Conservation (phyloP, 1,140 invertebrate species). For the Conus ventricosus region DNA sequence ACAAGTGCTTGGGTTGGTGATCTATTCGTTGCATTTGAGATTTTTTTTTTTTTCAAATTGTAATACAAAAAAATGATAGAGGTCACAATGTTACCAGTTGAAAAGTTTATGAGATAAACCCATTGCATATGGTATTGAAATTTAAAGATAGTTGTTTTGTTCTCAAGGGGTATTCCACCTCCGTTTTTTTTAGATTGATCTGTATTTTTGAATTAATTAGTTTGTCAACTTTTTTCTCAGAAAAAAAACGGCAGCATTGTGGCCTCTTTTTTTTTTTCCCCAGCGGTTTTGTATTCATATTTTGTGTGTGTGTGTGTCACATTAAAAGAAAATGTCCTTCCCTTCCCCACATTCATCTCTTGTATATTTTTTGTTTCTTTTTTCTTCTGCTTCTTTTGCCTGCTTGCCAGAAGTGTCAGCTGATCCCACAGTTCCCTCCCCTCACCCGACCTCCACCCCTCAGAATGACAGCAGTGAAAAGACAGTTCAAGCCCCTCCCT, state of each 20-base stretch:
- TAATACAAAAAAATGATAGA: background rate
- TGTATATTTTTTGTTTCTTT: slow-evolving; percentile 18
- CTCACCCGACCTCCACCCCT: background rate
- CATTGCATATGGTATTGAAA: no score
- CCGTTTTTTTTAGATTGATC: background rate
- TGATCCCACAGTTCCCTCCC: slow-evolving; percentile 14
- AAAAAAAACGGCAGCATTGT: no score
- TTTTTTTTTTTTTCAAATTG: background rate
- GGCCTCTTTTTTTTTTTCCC: no score
- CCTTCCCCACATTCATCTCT: background rate
- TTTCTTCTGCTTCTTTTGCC: slow-evolving; percentile 31
- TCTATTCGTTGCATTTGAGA: background rate
- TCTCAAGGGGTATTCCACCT: no score
- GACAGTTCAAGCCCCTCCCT: slow-evolving; percentile 1
- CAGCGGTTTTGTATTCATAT: no score
- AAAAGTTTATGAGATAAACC: no score
- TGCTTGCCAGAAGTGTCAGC: slow-evolving; percentile 37
- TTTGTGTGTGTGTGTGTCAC: no score
- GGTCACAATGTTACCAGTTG: background rate
- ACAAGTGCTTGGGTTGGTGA: background rate
- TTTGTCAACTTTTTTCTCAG: no score
- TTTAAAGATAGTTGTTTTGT: no score
- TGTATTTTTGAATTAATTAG: background rate
- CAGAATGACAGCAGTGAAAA: slow-evolving; percentile 3
- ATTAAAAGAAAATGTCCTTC: no score